A percentile compares a stretch with the other conserved stretches of the same genome.
Evolutionary conservation across 2,113 vertebrate species (phyloP).

Genomic region (Notarius lentiginosus): DNA sequence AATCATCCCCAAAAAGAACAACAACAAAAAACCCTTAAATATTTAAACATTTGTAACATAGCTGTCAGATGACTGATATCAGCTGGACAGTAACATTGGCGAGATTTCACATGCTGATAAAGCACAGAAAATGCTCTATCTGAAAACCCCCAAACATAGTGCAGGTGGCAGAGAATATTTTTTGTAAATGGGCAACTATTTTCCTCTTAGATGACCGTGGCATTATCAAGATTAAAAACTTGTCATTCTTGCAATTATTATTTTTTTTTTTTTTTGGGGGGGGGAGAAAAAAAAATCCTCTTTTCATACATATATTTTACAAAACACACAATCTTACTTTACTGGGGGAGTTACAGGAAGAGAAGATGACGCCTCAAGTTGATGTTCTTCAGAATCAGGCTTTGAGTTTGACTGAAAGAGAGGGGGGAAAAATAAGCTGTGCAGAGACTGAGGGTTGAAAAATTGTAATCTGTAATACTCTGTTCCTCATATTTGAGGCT

Average conservation of each 20-base stretch:
- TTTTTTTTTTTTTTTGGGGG: too few species aligned
- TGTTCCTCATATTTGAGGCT: not conserved
- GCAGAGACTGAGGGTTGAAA: not conserved
- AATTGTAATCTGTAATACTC: not conserved
- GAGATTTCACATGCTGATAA: not conserved
- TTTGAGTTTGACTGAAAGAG: conserved; percentile 66
- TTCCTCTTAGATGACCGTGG: not conserved
- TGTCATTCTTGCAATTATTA: not conserved
- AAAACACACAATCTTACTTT: conserved; percentile 64
- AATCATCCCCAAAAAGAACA: not conserved
- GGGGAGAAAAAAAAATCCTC: too few species aligned
- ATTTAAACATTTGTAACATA: too few species aligned
- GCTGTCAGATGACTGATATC: not conserved
- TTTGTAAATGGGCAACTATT: not conserved
- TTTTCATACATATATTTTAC: not conserved
- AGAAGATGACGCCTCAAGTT: conserved; percentile 18
- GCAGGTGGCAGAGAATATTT: not conserved
- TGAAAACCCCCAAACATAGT: not conserved
- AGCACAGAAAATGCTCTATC: not conserved
- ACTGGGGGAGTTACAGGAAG: conserved; percentile 49
- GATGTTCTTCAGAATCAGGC: conserved; percentile 53
- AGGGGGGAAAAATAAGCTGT: not conserved
- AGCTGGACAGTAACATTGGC: not conserved
- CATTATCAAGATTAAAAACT: not conserved
- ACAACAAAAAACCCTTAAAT: not conserved